A percentile compares a stretch with the other conserved stretches of the same genome.
phyloP scores from a whole-genome alignment of 2,797 vertebrate species.

The Centropyge bicolor region DNA sequence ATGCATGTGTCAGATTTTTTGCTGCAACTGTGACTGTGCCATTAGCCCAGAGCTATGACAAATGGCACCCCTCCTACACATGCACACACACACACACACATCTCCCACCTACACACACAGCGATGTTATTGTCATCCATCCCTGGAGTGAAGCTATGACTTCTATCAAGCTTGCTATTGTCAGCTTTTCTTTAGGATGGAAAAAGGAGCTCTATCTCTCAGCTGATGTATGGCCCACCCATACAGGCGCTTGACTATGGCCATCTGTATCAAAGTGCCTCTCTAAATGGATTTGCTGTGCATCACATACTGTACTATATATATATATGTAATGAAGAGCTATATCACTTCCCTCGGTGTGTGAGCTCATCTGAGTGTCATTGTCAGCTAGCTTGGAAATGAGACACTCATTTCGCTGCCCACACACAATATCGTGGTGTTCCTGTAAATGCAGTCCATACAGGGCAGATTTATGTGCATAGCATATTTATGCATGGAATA shows the following conservation, averaged over 20 bases:
- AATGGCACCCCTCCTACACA: slow-evolving; percentile 52
- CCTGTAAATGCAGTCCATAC: slow-evolving; percentile 39
- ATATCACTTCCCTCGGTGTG: slow-evolving; percentile 48
- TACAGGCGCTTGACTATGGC: slow-evolving; percentile 40
- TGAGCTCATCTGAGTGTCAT: slow-evolving; percentile 64
- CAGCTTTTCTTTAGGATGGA: slow-evolving; percentile 65
- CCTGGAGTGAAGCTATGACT: slow-evolving; percentile 61
- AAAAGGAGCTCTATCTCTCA: slow-evolving; percentile 40
- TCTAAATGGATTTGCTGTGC: slow-evolving; percentile 57
- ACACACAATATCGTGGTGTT: slow-evolving; percentile 49
- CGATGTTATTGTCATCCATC: slow-evolving; percentile 72
- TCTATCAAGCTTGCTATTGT: slow-evolving; percentile 72
- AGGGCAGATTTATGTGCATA: slow-evolving; percentile 53
- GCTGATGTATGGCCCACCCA: slow-evolving; percentile 61
- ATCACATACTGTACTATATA: slow-evolving; percentile 37
- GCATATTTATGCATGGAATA: slow-evolving; percentile 51
- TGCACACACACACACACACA: slow-evolving; percentile 38
- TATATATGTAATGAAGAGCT: slow-evolving; percentile 61
- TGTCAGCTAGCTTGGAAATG: slow-evolving; percentile 62
- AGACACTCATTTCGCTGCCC: slow-evolving; percentile 60
- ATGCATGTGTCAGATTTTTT: slow-evolving; percentile 58
- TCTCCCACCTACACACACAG: slow-evolving; percentile 34
- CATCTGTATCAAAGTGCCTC: slow-evolving; percentile 57
- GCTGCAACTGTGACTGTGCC: slow-evolving; percentile 43
- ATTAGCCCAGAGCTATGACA: slow-evolving; percentile 65